Percentiles rank a stretch among this genome's conserved stretches.
Evolutionary conservation across 2,113 vertebrate species (phyloP).

Genomic region (Cyprinodon brontotheroides): DNA sequence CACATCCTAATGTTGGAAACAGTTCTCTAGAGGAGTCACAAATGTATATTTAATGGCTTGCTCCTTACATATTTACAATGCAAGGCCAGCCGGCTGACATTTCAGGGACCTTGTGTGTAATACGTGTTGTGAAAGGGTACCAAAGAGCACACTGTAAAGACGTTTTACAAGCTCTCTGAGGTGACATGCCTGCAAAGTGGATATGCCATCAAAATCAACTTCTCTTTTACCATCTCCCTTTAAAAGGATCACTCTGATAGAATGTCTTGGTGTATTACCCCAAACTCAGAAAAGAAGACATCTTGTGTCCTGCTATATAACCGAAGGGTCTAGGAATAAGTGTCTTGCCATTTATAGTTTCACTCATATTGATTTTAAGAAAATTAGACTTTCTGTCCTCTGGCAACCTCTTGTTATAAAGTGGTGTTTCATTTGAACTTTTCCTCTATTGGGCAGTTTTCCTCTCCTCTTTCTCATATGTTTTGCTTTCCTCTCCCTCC

Average conservation of each 20-base stretch:
- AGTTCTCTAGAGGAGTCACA: not conserved
- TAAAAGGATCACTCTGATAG: conserved; percentile 68
- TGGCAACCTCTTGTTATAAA: conserved; percentile 18
- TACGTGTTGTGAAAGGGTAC: conserved; percentile 59
- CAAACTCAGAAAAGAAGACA: conserved; percentile 46
- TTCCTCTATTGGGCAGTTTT: not conserved
- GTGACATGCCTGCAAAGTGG: conserved; percentile 67
- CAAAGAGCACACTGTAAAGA: conserved; percentile 60
- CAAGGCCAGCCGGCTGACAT: conserved; percentile 52
- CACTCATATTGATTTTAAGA: conserved; percentile 46
- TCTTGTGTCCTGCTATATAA: conserved; percentile 29
- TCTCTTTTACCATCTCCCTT: conserved; percentile 65
- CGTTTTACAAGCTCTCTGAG: conserved; percentile 70
- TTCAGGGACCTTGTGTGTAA: conserved; percentile 55
- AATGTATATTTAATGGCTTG: conserved; percentile 10
- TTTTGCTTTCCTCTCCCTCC: conserved; percentile 19
- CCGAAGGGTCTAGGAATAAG: conserved; percentile 41
- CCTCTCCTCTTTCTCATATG: conserved; percentile 1
- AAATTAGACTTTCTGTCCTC: conserved; percentile 42
- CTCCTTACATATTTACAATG: conserved; percentile 31
- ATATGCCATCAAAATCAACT: conserved; percentile 69
- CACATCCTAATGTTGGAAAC: not conserved
- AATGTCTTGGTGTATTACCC: conserved; percentile 32
- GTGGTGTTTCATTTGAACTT: conserved; percentile 20
- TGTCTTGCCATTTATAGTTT: conserved; percentile 44